phyloP scores from a whole-genome alignment of 2,888 invertebrate genomes.

The Diarsia dahlii region DNA sequence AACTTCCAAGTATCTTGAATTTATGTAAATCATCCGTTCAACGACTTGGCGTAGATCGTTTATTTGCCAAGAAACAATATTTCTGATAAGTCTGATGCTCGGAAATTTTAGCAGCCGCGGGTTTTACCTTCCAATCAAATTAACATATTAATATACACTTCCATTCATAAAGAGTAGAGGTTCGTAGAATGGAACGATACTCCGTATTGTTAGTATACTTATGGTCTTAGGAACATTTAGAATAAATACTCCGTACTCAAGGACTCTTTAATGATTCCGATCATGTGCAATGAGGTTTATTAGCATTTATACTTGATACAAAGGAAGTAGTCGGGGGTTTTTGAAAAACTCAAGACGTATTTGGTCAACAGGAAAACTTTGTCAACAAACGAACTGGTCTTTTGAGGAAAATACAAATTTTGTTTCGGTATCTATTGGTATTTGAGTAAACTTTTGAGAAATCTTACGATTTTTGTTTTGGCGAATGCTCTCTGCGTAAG shows the following conservation, averaged over 20 bases:
- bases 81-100: not conserved
- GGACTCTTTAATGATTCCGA: conserved; percentile 19
- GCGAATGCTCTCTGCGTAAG: not conserved
- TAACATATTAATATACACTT: conserved; percentile 39
- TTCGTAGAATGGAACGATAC: conserved; percentile 40
- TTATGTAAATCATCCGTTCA: conserved; percentile 14
- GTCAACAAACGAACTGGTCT: not conserved
- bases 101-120: conserved; percentile 37
- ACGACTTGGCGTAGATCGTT: not conserved
- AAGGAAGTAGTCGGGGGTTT: conserved; percentile 15
- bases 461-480: not conserved
- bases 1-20: conserved; percentile 21
- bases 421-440: not conserved
- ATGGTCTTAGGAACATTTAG: conserved; percentile 26
- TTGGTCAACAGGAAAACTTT: conserved; percentile 43
- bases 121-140: conserved; percentile 49
- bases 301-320: conserved; percentile 36
- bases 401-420: conserved; percentile 9
- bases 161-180: conserved; percentile 20
- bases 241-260: conserved; percentile 26
- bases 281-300: conserved; percentile 25
- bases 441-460: not conserved
- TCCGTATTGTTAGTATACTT: conserved; percentile 9
- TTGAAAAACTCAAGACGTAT: conserved; percentile 45
- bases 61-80: conserved; percentile 5